phyloP scores from a whole-genome alignment of 2,888 invertebrate genomes.

The Pseudococcus viburni region DNA sequence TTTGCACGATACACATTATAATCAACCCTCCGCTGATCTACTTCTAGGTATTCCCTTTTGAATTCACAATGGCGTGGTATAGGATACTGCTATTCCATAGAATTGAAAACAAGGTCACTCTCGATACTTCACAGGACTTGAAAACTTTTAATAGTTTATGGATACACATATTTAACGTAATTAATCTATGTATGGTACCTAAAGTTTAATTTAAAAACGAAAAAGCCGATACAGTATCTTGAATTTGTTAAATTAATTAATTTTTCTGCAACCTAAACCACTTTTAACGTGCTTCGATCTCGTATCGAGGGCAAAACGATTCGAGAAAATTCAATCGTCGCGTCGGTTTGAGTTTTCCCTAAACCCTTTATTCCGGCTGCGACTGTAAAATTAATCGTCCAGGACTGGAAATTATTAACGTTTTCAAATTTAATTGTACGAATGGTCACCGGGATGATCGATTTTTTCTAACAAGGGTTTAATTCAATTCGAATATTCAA shows the following conservation, averaged over 20 bases:
- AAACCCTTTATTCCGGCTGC: not conserved
- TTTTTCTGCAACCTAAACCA: not conserved
- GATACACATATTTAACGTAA: not conserved
- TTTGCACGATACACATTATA: not conserved
- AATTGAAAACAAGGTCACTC: not conserved
- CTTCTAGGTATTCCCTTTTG: not conserved
- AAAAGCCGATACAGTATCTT: not conserved
- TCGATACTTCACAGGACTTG: not conserved
- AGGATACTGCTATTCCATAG: not conserved
- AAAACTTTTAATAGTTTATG: not conserved
- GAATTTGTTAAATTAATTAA: not conserved
- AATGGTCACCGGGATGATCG: constrained; percentile 11
- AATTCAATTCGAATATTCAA: constrained; percentile 14
- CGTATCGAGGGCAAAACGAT: not conserved
- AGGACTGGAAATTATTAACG: constrained; percentile 15
- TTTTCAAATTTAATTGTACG: constrained; percentile 22
- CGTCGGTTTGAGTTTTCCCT: not conserved
- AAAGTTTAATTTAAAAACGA: not conserved
- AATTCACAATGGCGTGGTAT: not conserved
- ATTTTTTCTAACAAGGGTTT: constrained; percentile 16
- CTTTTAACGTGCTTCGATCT: not conserved
- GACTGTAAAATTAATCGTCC: constrained; percentile 8
- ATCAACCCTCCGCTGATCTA: not conserved
- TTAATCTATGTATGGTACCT: not conserved
- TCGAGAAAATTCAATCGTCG: not conserved